phyloP scores from a whole-genome alignment of 64 coral and sea anemone species.

The Stylophora pistillata region DNA sequence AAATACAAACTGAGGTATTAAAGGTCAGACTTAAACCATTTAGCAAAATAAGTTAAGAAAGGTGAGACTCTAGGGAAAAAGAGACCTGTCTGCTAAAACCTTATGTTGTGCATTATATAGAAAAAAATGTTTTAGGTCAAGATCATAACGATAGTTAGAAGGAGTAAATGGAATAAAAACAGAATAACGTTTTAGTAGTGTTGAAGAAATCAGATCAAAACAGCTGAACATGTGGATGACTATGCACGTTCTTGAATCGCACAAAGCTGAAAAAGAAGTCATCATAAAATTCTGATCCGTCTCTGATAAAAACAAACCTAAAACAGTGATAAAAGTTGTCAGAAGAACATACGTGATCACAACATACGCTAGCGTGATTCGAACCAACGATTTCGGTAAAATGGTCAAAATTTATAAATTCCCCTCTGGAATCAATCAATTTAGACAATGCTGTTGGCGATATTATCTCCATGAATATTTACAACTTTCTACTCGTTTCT shows the following conservation, averaged over 20 bases:
- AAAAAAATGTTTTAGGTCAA: background rate
- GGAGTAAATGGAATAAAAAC: background rate
- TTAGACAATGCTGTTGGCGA: too few relatives aligned
- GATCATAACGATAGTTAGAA: background rate
- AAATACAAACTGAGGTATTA: too few relatives aligned
- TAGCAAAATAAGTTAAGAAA: background rate
- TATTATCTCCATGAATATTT: too few relatives aligned
- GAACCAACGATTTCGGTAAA: background rate
- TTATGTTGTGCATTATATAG: too few relatives aligned
- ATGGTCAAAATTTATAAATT: background rate
- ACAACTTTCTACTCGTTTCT: too few relatives aligned
- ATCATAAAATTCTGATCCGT: constrained; percentile 7
- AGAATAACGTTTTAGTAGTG: background rate
- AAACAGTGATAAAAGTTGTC: background rate
- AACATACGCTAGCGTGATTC: background rate
- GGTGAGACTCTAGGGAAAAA: background rate
- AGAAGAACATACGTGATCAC: background rate
- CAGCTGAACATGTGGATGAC: background rate
- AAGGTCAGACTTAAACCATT: too few relatives aligned
- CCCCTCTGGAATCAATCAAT: background rate
- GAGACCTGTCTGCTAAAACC: background rate
- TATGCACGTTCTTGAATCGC: background rate
- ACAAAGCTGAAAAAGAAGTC: background rate
- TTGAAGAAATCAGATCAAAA: background rate
- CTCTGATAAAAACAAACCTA: background rate